Conservation (phyloP, 1,140 invertebrate genomes). For the Meloidogyne exigua region DNA sequence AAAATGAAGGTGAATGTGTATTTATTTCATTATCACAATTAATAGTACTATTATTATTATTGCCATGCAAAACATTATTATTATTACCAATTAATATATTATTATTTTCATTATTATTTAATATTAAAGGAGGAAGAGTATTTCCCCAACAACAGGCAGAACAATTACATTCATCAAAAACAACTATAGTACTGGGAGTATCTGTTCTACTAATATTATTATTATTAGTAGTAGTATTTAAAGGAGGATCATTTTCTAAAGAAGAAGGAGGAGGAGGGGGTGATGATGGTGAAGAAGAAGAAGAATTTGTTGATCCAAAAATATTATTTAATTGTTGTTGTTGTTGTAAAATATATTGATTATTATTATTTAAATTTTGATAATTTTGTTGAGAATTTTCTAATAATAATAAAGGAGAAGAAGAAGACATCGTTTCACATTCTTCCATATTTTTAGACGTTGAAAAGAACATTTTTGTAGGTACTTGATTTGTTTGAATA, state of each 20-base stretch:
- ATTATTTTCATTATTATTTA: background rate
- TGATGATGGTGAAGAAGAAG: background rate
- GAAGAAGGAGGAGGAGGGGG: background rate
- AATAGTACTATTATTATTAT: background rate
- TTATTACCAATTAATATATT: background rate
- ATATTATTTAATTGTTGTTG: background rate
- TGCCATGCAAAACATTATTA: background rate
- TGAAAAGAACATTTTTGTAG: background rate
- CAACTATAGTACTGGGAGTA: background rate
- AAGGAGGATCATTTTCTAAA: background rate
- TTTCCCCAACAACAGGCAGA: background rate
- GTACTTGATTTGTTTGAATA: too few species aligned
- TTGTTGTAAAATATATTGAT: background rate
- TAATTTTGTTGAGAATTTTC: background rate
- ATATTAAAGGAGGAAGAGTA: background rate
- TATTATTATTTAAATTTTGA: background rate
- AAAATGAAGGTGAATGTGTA: slow-evolving; percentile 5
- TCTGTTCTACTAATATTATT: background rate
- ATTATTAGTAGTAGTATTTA: background rate
- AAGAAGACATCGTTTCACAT: background rate
- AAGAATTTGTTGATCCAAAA: background rate
- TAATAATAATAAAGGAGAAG: background rate
- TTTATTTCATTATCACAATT: background rate
- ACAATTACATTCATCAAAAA: slow-evolving; percentile 1
- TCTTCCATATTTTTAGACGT: background rate